Base-by-base conservation (phyloP, 1,140 invertebrate genomes). In the Agrypnia vestita region DNA sequence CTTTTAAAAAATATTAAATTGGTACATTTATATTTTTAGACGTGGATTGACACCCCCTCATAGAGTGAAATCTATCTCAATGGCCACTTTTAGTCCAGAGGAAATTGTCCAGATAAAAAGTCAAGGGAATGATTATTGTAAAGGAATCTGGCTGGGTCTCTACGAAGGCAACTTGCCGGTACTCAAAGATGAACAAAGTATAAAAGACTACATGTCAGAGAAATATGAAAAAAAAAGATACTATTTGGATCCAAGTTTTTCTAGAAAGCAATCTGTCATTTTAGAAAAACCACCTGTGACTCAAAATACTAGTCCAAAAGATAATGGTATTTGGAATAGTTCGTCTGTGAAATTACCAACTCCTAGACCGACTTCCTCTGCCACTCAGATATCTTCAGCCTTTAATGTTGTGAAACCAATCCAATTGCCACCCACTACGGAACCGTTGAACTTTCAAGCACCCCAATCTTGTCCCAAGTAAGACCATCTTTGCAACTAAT, bases 51-150 rank as follows among this genome's bases (percentile, higher is more conserved):
- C 97, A 85, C 98, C 98, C 61, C 98, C 98, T 79, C 97, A 99
- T 89, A 91, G 98, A 82, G 97, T 99, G 43, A 99, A 99, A 89
- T 99, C 98, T 47, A 99, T 99, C 84, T 98, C 97, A 8, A 99
- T 99, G 98, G 96, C 98, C 55, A 98, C 96, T 84, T 99, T 99
- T 88, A 97, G 95, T 79, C 92, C 94, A 82, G 98, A 99, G 83
- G 98, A 99, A 91, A 95, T 99, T 86, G 96, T 98, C 86, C 95
- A 96, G 85, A 91, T 99, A 81, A 95, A 94, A 90, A 91, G 92
- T 76, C 93, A 94, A 89, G 98, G 98, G 81, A 99, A 99, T 90
- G 97, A 98, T 91, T 94, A 96, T 85, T 98, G 97, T 87, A 91
- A 93, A 84, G 94, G 94, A 87, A 94, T 97, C 79, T 99, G 97